These are phyloP conservation scores for Opisthocomus hoazin DNA, from an alignment of 2,113 vertebrate genomes.

Conservation along the genomic window DNA sequence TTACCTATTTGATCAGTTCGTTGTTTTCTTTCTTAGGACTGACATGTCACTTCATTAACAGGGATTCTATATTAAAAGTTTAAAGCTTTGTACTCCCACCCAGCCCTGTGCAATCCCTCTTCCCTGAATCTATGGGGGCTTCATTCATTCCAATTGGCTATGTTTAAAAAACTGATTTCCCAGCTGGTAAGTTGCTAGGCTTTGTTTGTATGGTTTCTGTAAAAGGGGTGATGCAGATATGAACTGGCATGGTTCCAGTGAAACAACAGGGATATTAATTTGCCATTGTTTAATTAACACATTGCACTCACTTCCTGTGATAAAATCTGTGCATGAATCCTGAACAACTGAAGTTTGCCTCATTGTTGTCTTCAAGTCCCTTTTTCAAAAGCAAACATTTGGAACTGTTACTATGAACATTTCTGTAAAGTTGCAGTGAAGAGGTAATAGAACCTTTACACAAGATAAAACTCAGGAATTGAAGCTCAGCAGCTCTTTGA, in stretches of 20 bases:
- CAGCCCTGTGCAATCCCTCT: no score
- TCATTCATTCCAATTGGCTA: fast-evolving
- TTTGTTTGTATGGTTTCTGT: background rate
- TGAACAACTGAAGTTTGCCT: background rate
- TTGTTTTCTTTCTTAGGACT: background rate
- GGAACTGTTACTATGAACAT: background rate
- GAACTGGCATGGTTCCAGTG: background rate
- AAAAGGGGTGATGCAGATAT: background rate
- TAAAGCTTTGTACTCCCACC: background rate
- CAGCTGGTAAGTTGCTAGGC: background rate
- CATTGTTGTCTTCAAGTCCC: background rate
- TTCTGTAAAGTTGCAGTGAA: background rate
- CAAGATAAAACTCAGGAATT: background rate
- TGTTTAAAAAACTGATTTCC: background rate
- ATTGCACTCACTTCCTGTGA: background rate
- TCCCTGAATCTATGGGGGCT: background rate
- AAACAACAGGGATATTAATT: background rate
- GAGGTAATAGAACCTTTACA: background rate
- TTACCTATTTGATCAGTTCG: background rate
- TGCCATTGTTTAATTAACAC: background rate
- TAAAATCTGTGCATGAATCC: background rate
- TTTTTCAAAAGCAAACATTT: background rate
- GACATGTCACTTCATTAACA: background rate
- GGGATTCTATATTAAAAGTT: background rate
- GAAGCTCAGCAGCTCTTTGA: background rate